These are phyloP conservation scores for Propithecus coquereli DNA, from an alignment of 2,113 vertebrate species.

Conservation along the genomic window DNA sequence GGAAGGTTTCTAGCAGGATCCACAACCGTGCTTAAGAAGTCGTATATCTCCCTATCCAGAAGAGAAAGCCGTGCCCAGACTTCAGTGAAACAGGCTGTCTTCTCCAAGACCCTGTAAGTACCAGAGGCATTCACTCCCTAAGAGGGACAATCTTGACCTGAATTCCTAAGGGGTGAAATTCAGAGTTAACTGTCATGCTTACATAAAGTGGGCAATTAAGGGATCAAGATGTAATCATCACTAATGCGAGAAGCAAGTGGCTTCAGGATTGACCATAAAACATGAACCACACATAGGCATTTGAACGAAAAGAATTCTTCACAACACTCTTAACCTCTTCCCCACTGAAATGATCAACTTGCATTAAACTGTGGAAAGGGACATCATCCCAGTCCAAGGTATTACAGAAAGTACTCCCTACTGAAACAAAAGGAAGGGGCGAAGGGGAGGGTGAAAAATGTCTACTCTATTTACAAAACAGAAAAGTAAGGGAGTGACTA, in stretches of 20 bases:
- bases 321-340: background rate
- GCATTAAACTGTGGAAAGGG: background rate
- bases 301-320: background rate
- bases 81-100: background rate
- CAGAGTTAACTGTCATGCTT: background rate
- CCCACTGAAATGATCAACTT: background rate
- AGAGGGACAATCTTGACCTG: background rate
- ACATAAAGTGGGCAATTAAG: background rate
- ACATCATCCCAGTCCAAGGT: background rate
- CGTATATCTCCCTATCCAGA: background rate
- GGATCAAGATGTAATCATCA: background rate
- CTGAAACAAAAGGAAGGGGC: background rate
- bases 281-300: background rate
- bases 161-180: background rate
- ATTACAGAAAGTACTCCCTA: background rate
- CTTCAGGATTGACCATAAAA: constrained; percentile 32
- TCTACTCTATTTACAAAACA: background rate
- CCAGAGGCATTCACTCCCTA: background rate
- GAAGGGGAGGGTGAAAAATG: background rate
- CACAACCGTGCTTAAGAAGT: background rate
- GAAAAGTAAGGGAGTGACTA: background rate
- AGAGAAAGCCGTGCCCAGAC: background rate
- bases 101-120: background rate
- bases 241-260: background rate
- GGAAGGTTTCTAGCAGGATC: background rate